Conservation (phyloP, 2,888 invertebrate genomes). For the Graphium colonna region DNA sequence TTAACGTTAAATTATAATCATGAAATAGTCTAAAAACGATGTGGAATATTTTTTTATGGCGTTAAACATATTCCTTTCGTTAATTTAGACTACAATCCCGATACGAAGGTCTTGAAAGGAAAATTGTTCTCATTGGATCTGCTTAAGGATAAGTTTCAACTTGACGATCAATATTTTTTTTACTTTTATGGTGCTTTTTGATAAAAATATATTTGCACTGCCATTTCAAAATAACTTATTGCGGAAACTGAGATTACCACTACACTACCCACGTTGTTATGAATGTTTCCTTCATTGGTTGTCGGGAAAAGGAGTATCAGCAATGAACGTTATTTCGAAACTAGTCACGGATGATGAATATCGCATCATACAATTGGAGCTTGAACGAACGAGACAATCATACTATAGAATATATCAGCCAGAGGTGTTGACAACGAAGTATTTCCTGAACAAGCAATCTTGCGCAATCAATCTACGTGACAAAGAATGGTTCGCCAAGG, state of each 20-base stretch:
- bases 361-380: neutral
- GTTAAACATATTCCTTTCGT: no score
- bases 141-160: slow-evolving; percentile 31
- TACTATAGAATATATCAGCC: no score
- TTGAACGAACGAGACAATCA: neutral
- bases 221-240: slow-evolving; percentile 31
- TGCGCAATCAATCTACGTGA: neutral
- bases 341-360: neutral
- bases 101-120: slow-evolving; percentile 27
- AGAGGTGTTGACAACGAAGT: slow-evolving; percentile 3
- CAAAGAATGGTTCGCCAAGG: slow-evolving; percentile 19
- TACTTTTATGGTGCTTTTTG: slow-evolving; percentile 36
- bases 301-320: neutral
- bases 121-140: slow-evolving; percentile 30
- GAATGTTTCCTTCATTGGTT: neutral
- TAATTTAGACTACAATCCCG: slow-evolving; percentile 26
- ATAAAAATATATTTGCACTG: slow-evolving; percentile 31
- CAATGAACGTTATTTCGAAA: neutral
- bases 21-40: no score
- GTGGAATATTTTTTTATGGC: no score
- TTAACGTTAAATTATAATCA: no score
- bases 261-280: neutral
- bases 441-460: neutral
- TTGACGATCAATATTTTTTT: slow-evolving; percentile 35
- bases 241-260: neutral